Evolutionary conservation across 1,140 invertebrate genomes (phyloP), one percentile per base, ranked within the genome.

Genomic region (Eueides isabella): DNA sequence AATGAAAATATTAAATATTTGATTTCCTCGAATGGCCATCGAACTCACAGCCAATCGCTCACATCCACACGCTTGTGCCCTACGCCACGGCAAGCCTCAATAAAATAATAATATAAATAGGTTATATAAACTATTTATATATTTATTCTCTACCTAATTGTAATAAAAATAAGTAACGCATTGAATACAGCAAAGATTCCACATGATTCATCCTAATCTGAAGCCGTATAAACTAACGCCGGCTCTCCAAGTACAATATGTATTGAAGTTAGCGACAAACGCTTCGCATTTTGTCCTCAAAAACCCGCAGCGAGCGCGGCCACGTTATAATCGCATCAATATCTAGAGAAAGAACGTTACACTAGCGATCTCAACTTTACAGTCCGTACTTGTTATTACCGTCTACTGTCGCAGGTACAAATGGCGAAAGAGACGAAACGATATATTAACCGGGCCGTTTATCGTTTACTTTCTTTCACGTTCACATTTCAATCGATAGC

Each of bases 351-450:
- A 23, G 44, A 48, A 9, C 41, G 16, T 44, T 35, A 41, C 19
- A 55, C 48, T 9, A n/a, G 19, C 48, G 48, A 55, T 55, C 48
- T 55, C 48, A 23, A 55, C 48, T 12, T 55, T 23, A 55, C 48
- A 12, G 44, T 23, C 48, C 61, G 61, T 29, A 30, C 61, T 29
- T 6, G 61, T 31, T 38, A 55, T 55, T 11, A 30, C 28, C 61
- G 61, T 63, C 61, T 30, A 44, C 41, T 29, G 23, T 44, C 41
- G 23, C 48, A 55, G 48, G 48, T 55, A 55, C 23, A 63, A 63
- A 63, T 12, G 28, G 61, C 72, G 85, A 90, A 85, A 90, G 87
- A 89, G 87, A 91, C 85, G 88, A 87, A 88, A 84, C 77, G 80
- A 87, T 87, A 63, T 55, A 26, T 23, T 23, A 63, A 63, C 82